Base-by-base conservation (phyloP, 2,113 vertebrate species). In the Atlantisia rogersi region DNA sequence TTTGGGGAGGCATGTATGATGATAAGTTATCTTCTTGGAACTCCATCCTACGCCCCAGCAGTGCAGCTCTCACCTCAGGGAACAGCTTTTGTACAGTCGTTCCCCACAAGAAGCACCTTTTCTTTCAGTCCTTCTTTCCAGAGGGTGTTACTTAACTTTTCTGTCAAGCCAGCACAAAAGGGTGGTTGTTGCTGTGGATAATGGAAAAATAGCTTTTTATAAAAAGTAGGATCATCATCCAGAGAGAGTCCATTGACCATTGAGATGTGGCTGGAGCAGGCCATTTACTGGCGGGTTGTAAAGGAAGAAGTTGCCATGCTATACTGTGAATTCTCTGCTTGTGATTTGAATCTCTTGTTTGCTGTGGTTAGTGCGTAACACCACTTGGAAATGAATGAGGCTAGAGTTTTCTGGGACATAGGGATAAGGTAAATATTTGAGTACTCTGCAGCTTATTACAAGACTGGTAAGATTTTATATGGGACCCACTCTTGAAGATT, bases 291-390 rank as follows among this genome's bases (percentile, higher is more conserved):
- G 35, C 32, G 65, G 60, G 19, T 9, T 74, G 28, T 19, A 26
- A 55, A 65, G 50, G 22, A 65, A 26, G 16, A 32, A 0, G 0
- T 26, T 56, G 22, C 32, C 55, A 62, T 60, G 2, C n/a, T 19
- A 6, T 12, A 4, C 32, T 20, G 44, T 3, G 56, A 78, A 1
- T 6, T 17, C 26, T 28, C 6, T 81, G 20, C 65, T 42, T 32
- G 29, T 22, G 14, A 15, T 35, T 7, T 37, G 14, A 11, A 32
- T n/a, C n/a, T 62, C 40, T 31, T 48, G 6, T 80, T 80, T 84
- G 12, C 24, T 0, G 0, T 42, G 32, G 44, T 10, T 58, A 46
- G 37, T 20, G 26, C 55, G 12, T 26, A 28, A 48, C 40, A 11
- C 15, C 20, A 13, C 15, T 56, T n/a, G 35, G 44, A 18, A 26